Conservation (phyloP, 1,140 invertebrate genomes). For the Micrasema minimum region DNA sequence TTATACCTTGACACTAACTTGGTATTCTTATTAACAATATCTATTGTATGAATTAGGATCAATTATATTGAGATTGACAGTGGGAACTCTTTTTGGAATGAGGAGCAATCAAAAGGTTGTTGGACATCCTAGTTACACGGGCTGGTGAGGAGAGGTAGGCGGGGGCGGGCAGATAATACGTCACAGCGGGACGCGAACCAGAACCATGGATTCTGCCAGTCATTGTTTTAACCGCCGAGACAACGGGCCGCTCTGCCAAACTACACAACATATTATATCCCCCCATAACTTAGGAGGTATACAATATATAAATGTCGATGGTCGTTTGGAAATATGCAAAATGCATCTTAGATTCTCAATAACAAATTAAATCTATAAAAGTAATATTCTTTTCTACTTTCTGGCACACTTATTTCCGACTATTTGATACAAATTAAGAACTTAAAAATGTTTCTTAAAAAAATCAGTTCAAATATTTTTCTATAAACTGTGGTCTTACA, state of each 20-base stretch:
- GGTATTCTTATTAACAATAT: background rate
- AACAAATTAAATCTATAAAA: no score
- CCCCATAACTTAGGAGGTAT: background rate
- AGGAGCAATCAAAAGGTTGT: constrained; percentile 33
- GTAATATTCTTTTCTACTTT: no score
- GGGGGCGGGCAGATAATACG: constrained; percentile 42
- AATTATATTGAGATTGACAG: constrained; percentile 3
- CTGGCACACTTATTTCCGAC: no score
- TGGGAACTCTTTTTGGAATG: constrained; percentile 12
- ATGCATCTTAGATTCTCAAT: no score
- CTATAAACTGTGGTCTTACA: no score
- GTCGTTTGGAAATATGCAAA: no score
- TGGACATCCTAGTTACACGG: constrained; percentile 25
- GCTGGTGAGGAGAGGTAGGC: background rate
- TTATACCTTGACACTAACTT: no score
- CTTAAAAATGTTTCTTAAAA: no score
- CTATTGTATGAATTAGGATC: constrained; percentile 20
- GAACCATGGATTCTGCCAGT: constrained; percentile 49
- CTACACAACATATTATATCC: constrained; percentile 13
- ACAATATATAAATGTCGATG: background rate
- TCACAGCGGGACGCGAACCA: constrained; percentile 50
- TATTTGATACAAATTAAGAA: no score
- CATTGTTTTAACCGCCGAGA: constrained; percentile 52
- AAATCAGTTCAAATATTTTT: no score
- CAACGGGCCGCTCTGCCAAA: constrained; percentile 42